Percentiles rank a stretch among this genome's conserved stretches.
Conservation (phyloP, 2,797 vertebrate species). For the Aselliscus stoliczkanus region DNA sequence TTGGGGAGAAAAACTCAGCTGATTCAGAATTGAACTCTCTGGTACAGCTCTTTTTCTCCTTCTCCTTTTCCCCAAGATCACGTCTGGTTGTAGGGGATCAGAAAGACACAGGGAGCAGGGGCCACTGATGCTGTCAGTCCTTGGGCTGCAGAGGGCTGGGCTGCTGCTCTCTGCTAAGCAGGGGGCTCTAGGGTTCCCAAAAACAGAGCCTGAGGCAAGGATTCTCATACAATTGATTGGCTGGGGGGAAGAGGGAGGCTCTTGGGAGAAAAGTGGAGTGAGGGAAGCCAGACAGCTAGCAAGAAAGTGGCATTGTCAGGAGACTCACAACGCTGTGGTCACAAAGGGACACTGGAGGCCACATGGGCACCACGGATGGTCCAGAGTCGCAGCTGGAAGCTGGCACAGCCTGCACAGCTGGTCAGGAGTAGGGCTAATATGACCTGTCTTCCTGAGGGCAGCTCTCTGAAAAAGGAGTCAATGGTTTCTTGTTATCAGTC, state of each 20-base stretch:
- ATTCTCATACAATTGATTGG: background rate
- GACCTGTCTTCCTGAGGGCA: background rate
- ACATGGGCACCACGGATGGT: background rate
- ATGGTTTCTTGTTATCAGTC: background rate
- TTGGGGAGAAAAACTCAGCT: background rate
- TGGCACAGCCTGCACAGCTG: background rate
- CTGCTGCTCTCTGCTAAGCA: background rate
- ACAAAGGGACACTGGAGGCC: background rate
- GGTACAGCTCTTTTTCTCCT: background rate
- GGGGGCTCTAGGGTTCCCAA: background rate
- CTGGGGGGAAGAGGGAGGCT: background rate
- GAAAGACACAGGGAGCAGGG: background rate
- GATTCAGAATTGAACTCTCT: background rate
- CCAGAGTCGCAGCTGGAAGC: background rate
- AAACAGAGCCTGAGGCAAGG: background rate
- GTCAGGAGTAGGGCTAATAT: background rate
- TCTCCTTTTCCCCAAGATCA: background rate
- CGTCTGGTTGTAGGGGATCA: background rate
- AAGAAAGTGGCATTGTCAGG: background rate
- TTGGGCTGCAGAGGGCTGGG: background rate
- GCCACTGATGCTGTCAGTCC: background rate
- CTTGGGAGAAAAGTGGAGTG: background rate
- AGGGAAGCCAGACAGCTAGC: background rate
- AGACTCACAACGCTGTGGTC: background rate
- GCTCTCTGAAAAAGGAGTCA: background rate